Conservation (phyloP, 2,113 vertebrate species). For the Vireo altiloquus region DNA sequence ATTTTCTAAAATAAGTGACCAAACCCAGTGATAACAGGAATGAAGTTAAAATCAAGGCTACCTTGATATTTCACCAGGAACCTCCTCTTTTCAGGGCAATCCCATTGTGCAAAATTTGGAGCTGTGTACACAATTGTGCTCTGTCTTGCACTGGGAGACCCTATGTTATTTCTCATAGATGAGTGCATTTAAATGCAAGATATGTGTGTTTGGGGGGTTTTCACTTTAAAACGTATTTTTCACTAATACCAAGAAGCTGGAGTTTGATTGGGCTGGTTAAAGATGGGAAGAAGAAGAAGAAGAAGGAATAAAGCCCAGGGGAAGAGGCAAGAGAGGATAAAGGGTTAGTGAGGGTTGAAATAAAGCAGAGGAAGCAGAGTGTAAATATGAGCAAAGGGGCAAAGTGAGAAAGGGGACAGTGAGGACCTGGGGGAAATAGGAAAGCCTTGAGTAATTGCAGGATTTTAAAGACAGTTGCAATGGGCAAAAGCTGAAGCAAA, state of each 20-base stretch:
- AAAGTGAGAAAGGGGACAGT: neutral
- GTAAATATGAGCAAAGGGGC: neutral
- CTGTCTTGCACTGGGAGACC: neutral
- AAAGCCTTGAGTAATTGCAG: conserved; percentile 15
- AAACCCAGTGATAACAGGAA: neutral
- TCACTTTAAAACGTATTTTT: neutral
- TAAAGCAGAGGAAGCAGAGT: neutral
- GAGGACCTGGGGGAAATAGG: neutral
- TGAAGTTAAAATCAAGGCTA: neutral
- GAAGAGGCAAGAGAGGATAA: neutral
- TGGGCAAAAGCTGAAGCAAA: conserved; percentile 29
- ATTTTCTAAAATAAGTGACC: neutral
- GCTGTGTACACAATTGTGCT: neutral
- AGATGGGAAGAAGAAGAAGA: neutral
- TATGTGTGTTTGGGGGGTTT: fast-evolving
- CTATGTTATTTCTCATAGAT: neutral
- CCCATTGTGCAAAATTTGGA: neutral
- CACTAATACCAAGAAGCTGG: neutral
- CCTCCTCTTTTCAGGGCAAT: neutral
- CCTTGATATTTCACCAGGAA: neutral
- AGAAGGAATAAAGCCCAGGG: neutral
- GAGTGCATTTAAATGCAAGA: neutral
- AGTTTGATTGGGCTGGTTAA: neutral
- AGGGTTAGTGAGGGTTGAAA: neutral
- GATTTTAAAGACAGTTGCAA: neutral